Evolutionary conservation across 2,797 vertebrate species (phyloP), one percentile per base, ranked within the genome.

Genomic region (Podarcis lilfordi): DNA sequence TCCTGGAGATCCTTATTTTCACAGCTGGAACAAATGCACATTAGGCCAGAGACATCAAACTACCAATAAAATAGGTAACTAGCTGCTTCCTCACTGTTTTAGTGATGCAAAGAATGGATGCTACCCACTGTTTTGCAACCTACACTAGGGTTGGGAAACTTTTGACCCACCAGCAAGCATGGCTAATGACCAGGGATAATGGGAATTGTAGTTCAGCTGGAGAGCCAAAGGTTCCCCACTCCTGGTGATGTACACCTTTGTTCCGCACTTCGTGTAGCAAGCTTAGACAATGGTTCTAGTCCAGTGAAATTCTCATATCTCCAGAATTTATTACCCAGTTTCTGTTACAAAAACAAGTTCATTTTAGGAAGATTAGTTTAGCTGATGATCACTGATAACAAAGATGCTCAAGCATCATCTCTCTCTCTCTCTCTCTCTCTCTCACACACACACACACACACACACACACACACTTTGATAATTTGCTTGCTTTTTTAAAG

Each of bases 1-100:
- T 95, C 90, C 94, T 93, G 50, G 96, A 96, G 84, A 98, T 97
- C 84, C 97, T 96, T 69, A 98, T 96, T 96, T 98, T 98, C 89
- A 97, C 97, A 86, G 97, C 98, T 98, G 93, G 61, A 23, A 83
- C 87, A 89, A 76, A 92, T 15, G 92, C 64, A 25, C 50, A 55
- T 94, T 90, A 93, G 76, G 86, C 94, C 89, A 93, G 76, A 88
- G 15, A 61, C 61, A 80, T 64, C 27, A 74, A n/a, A 74, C 35
- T 43, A 21, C 29, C 27, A 87, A 21, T 81, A 25, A 55, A 72
- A 78, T 43, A 37, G n/a, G 29, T 23, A 40, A 50, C 29, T 32
- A 13, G 9, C 21, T 13, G 19, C 29, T 61, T 32, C 19, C 35
- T 87, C 35, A 4, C 50, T 74, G 10, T 75, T 87, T 43, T 75